Percentiles rank a stretch among this genome's conserved stretches.
Conservation (phyloP, 2,888 invertebrate species). For the Electrophaes corylata region DNA sequence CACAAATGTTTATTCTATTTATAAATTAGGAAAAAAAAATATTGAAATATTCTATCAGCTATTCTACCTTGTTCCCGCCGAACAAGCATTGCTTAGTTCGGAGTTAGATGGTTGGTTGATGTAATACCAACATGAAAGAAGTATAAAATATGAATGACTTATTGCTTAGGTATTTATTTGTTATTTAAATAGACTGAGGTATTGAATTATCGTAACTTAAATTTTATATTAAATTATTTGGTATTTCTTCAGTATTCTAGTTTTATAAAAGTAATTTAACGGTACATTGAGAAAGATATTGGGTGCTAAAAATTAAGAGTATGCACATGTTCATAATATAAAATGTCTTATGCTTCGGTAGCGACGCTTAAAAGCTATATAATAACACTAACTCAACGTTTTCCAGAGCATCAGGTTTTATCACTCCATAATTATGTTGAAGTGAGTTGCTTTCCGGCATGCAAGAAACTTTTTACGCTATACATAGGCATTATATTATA, state of each 20-base stretch:
- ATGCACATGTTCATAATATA: constrained; percentile 2
- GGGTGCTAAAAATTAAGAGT: background rate
- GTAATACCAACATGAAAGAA: too few species aligned
- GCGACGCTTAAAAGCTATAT: constrained; percentile 18
- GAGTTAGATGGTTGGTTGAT: too few species aligned
- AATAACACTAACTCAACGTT: constrained; percentile 15
- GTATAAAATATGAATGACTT: too few species aligned
- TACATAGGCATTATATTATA: too few species aligned
- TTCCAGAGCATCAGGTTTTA: constrained; percentile 28
- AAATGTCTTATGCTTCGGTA: constrained; percentile 6
- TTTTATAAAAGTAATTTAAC: background rate
- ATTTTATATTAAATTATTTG: background rate
- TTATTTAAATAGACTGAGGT: too few species aligned
- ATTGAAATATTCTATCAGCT: too few species aligned
- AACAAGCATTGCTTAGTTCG: too few species aligned
- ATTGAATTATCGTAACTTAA: too few species aligned
- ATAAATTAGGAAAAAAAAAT: too few species aligned
- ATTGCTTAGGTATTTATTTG: too few species aligned
- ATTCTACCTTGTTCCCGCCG: too few species aligned
- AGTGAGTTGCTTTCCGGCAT: constrained; percentile 7
- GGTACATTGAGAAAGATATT: background rate
- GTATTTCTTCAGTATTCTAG: background rate
- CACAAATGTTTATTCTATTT: too few species aligned
- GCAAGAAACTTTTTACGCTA: background rate
- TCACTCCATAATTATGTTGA: constrained; percentile 19